A percentile compares a stretch with the other conserved stretches of the same genome.
phyloP scores from a whole-genome alignment of 2,797 vertebrate genomes.

The Rachycentron canadum region DNA sequence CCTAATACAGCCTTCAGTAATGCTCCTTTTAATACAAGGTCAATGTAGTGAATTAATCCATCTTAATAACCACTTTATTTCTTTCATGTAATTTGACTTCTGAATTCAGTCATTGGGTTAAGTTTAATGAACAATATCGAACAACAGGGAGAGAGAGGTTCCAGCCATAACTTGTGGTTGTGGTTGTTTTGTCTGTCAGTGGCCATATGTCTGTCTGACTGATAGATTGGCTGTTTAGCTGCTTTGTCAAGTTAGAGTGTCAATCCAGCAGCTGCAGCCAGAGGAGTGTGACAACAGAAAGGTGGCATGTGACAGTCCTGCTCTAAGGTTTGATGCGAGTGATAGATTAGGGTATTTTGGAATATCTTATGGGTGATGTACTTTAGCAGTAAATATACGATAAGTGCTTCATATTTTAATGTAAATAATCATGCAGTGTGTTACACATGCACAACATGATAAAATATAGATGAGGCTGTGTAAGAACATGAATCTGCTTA shows the following conservation, averaged over 20 bases:
- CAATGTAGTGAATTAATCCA: too few species aligned
- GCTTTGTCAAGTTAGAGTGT: conserved; percentile 19
- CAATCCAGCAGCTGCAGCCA: conserved; percentile 7
- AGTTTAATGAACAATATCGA: background rate
- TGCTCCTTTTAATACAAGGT: background rate
- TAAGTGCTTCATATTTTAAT: background rate
- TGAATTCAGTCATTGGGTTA: background rate
- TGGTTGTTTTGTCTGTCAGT: conserved; percentile 10
- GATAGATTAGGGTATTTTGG: background rate
- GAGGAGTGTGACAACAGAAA: conserved; percentile 14
- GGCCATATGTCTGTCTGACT: background rate
- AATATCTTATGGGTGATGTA: background rate
- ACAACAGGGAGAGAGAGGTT: background rate
- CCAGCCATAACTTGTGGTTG: background rate
- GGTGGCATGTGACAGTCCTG: conserved; percentile 8
- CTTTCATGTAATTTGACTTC: background rate
- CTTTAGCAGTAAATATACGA: background rate
- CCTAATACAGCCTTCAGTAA: background rate
- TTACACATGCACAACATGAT: background rate
- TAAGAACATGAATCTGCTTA: background rate
- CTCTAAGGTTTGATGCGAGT: background rate
- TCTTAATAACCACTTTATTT: background rate
- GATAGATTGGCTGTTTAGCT: background rate
- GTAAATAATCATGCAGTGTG: background rate
- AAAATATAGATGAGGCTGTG: background rate